These are phyloP conservation scores for Coronaproctus castanopsis DNA, from an alignment of 2,888 invertebrate species.

Conservation along the genomic window DNA sequence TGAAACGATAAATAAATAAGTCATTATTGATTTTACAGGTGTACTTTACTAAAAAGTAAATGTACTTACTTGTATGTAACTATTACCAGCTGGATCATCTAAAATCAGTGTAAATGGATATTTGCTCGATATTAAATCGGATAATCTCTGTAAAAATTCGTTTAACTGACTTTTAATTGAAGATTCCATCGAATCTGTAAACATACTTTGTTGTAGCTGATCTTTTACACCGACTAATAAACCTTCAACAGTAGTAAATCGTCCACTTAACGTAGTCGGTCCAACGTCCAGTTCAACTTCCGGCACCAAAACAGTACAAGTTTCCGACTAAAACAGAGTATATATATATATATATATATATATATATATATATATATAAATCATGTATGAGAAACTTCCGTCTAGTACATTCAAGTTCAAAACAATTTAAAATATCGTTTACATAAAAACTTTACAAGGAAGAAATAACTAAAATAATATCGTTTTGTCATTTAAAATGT, in stretches of 20 bases:
- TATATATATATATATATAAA: no score
- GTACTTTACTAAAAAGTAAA: not conserved
- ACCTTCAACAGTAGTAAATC: slow-evolving; percentile 92
- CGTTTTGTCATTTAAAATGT: no score
- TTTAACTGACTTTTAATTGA: slow-evolving; percentile 33
- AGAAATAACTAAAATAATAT: no score
- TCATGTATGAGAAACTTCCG: no score
- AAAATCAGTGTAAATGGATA: slow-evolving; percentile 51
- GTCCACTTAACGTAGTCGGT: slow-evolving; percentile 63
- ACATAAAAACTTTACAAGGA: no score
- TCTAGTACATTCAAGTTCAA: no score
- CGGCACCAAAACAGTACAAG: slow-evolving; percentile 56
- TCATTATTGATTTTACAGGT: no score
- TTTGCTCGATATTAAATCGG: slow-evolving; percentile 41
- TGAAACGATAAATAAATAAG: no score
- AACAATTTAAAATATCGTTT: no score
- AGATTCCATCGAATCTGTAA: slow-evolving; percentile 48
- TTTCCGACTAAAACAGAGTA: slow-evolving; percentile 57
- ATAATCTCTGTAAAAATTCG: slow-evolving; percentile 42
- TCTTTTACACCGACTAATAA: slow-evolving; percentile 54
- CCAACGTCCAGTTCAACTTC: slow-evolving; percentile 77
- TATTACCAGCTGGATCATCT: slow-evolving; percentile 95
- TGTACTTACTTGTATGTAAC: slow-evolving; percentile 53
- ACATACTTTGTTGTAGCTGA: slow-evolving; percentile 46
- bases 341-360: no score